Percentiles rank a stretch among this genome's conserved stretches.
Evolutionary conservation across 2,888 invertebrate species (phyloP).

Genomic region (Trichacis sp.): DNA sequence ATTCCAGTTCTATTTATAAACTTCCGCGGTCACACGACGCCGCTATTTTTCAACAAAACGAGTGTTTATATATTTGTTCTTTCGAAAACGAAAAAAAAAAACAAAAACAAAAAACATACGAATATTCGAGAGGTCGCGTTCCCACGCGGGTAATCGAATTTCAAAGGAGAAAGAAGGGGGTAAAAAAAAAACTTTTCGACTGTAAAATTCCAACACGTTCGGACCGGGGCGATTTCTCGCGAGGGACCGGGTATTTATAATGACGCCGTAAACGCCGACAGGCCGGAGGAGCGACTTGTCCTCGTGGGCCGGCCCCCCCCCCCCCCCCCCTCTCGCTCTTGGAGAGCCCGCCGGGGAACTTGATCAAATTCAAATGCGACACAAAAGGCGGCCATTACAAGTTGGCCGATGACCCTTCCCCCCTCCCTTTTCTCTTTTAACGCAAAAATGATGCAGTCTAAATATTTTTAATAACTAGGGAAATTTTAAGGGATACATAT

Average conservation of each 20-base stretch:
- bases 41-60: slow-evolving; percentile 4
- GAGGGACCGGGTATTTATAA: slow-evolving; percentile 37
- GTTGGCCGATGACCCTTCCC: too few species aligned
- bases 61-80: background rate
- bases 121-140: slow-evolving; percentile 22
- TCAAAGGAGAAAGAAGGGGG: slow-evolving; percentile 4
- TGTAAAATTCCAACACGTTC: slow-evolving; percentile 20
- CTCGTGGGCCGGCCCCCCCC: slow-evolving; percentile 10
- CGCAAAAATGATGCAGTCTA: too few species aligned
- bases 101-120: too few species aligned
- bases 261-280: slow-evolving; percentile 25
- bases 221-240: slow-evolving; percentile 4
- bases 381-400: background rate
- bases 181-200: slow-evolving; percentile 17
- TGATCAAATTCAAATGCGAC: slow-evolving; percentile 16
- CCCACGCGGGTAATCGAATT: slow-evolving; percentile 26
- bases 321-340: too few species aligned
- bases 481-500: too few species aligned
- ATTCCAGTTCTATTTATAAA: slow-evolving; percentile 2
- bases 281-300: slow-evolving; percentile 3
- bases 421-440: background rate
- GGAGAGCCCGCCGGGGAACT: too few species aligned
- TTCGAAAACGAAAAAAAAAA: slow-evolving; percentile 9
- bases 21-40: background rate
- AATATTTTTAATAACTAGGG: too few species aligned